Conservation (phyloP, 2,797 vertebrate species). For the Dicrostonyx torquatus region DNA sequence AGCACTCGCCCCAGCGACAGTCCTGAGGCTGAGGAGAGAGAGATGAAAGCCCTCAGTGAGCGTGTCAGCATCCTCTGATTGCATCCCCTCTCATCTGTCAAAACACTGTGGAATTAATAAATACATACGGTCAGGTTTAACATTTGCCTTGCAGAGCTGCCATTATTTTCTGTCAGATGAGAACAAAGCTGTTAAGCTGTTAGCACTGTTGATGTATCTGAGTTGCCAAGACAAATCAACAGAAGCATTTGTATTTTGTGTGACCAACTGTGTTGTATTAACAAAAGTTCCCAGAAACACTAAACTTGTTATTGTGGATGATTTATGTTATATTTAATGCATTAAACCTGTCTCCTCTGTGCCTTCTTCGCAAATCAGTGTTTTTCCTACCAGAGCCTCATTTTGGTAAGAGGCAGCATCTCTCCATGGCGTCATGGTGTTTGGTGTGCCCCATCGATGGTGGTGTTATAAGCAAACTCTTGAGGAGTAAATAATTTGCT, state of each 20-base stretch:
- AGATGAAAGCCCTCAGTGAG: conserved; percentile 96
- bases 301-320: conserved; percentile 90
- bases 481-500: conserved; percentile 86
- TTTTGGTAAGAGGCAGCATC: conserved; percentile 83
- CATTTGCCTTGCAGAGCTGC: conserved; percentile 90
- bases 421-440: conserved; percentile 62
- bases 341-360: conserved; percentile 90
- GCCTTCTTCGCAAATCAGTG: conserved; percentile 88
- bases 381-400: conserved; percentile 85
- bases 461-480: conserved; percentile 86
- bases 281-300: conserved; percentile 89
- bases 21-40: conserved; percentile 89
- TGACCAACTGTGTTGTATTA: conserved; percentile 90
- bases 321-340: conserved; percentile 88
- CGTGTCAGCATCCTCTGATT: conserved; percentile 97
- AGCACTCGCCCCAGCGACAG: conserved; percentile 84
- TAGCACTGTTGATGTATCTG: conserved; percentile 88
- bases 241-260: conserved; percentile 88
- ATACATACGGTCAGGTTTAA: conserved; percentile 91
- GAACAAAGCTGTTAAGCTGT: conserved; percentile 91
- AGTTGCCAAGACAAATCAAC: conserved; percentile 91
- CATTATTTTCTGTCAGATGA: conserved; percentile 91
- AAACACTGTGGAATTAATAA: conserved; percentile 91
- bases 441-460: conserved; percentile 74
- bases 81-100: conserved; percentile 88